These are phyloP conservation scores for Tiliqua scincoides DNA, from an alignment of 2,113 vertebrate species.

Conservation along the genomic window DNA sequence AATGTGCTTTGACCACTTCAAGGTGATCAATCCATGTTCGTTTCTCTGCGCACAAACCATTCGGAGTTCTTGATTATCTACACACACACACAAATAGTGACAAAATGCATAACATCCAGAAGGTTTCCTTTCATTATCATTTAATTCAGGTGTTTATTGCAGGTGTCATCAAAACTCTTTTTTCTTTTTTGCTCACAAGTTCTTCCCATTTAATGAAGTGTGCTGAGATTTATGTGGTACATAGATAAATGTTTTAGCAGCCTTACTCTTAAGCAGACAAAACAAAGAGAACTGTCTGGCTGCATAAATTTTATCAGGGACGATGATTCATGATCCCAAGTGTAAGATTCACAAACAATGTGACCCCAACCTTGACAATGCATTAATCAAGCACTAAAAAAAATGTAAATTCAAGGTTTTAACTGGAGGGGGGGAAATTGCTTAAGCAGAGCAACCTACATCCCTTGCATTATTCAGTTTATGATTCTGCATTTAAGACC, in stretches of 20 bases:
- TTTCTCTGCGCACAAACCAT: background rate
- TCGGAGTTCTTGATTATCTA: background rate
- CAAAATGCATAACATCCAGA: accelerated
- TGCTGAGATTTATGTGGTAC: conserved; percentile 28
- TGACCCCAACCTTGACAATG: conserved; percentile 46
- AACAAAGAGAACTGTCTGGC: conserved; percentile 17
- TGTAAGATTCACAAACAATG: conserved; percentile 41
- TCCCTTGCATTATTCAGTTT: conserved; percentile 35
- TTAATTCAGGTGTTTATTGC: background rate
- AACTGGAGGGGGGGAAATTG: background rate
- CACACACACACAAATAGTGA: background rate
- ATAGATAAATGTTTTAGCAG: conserved; percentile 29
- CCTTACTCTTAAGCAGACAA: background rate
- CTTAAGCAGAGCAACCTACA: conserved; percentile 14
- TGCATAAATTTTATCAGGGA: conserved; percentile 21
- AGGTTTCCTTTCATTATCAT: background rate
- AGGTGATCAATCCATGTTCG: background rate
- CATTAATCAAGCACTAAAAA: conserved; percentile 59
- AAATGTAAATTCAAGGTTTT: conserved; percentile 18
- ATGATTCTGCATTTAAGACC: conserved; percentile 31
- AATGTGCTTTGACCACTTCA: background rate
- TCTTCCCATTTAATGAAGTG: conserved; percentile 23
- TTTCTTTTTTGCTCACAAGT: conserved; percentile 32
- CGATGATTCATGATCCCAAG: conserved; percentile 36
- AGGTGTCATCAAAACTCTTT: background rate